Evolutionary conservation across 2,888 invertebrate genomes (phyloP), one percentile per base, ranked within the genome.

Genomic region (Acrobasis consociella): DNA sequence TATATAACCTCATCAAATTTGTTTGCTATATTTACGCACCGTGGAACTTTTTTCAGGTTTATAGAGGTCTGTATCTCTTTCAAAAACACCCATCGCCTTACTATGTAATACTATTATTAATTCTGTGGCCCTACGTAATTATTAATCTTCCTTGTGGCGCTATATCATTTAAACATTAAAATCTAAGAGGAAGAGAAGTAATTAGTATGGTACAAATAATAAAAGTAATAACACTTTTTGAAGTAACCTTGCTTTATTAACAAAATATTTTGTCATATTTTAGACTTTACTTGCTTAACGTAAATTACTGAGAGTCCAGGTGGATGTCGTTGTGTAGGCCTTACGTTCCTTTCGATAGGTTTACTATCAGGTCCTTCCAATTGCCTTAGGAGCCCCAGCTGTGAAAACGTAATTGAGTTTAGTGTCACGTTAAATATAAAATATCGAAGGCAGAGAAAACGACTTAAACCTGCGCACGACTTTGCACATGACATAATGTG

Each of bases 221-320:
- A 16, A 52, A 53, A n/a, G 39, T 17, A 56, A 56, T 8, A 55
- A 39, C 16, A 10, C 31, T 13, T 52, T 42, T 15, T 13, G 15
- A 15, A 31, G 31, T 31, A 5, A 46, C n/a, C 38, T 7, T 38
- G 15, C 15, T 61, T 15, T 66, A 63, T 60, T 62, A 16, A 46
- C 31, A 49, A 52, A 46, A 67, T n/a, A 58, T 31, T 67, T 65
- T 63, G 69, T 83, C 78, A 90, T 68, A 92, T 82, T 65, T 91
- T 92, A 0, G 91, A 75, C 67, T 88, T 88, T 63, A 87, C 78
- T 83, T 91, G 92, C 68, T 89, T 84, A 9, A 92, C 91, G 64
- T 90, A 89, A 63, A 92, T 91, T 42, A 92, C 92, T 1, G 92
- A 90, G 69, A 92, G 91, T 0, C 92, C 92, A 0, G 91, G 91